Base-by-base conservation (phyloP, 2,113 vertebrate species). In the Phalacrocorax carbo region DNA sequence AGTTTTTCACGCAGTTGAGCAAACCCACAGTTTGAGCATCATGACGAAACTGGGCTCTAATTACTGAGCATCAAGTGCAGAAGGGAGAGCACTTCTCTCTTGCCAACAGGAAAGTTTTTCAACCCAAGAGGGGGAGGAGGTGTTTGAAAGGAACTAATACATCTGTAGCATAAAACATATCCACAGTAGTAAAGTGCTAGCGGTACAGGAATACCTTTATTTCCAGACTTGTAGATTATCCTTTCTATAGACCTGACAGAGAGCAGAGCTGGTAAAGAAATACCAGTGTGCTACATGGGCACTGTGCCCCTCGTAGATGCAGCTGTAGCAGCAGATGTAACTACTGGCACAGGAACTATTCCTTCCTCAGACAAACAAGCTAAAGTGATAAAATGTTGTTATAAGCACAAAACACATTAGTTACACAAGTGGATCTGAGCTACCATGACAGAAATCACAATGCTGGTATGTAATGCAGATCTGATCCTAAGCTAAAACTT, bases 301-400 rank as follows among this genome's bases (percentile, higher is more conserved):
- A 96, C 77, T 1, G 49, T 96, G 95, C 93, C 94, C 84, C 96
- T 93, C 4, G 0, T 9, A 5, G 2, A 21, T 69, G 96, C 96
- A 95, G 96, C 95, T 96, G 94, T 69, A 84, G 94, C 91, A 89
- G 91, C 95, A 97, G 93, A 94, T 96, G 95, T 80, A 82, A 61
- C 86, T 92, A 60, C 42, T 96, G 95, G 95, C 95, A 95, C 46
- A 4, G 83, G 64, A 91, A 93, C 69, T 13, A 46, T 52, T 78
- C 80, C 89, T 86, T 82, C 83, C 94, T 64, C 95, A 95, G 55
- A 96, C 93, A 96, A 96, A 96, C 95, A 86, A 96, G 86, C 60
- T 54, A 51, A 95, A 95, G 69, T 58, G 91, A 66, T 78, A 91
- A 94, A 96, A 91, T 30, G 86, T 94, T 96, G 92, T 92, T 95